Base-by-base conservation (phyloP, 2,113 vertebrate genomes). In the Peromyscus maniculatus region DNA sequence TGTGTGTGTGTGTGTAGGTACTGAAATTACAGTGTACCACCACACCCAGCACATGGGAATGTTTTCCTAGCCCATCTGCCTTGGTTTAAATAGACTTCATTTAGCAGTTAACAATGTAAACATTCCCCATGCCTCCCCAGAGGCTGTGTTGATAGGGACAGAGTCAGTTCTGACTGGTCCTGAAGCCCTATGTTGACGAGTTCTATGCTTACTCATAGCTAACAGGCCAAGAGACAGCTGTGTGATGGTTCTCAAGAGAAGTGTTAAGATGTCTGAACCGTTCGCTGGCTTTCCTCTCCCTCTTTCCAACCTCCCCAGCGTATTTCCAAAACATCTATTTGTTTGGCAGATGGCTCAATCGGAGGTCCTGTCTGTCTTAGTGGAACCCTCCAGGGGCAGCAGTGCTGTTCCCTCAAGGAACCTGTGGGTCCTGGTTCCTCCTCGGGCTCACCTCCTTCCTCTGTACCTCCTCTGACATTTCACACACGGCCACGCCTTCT, bases 21-120 rank as follows among this genome's bases (percentile, higher is more conserved):
- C 59, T 86, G 39, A 64, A 21, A 43, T 86, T 86, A 86, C 62
- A 67, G 28, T 46, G 8, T 46, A 33, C 26, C 83, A 86, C 26
- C 62, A 77, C 31, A 46, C 49, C 71, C 57, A 22, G 15, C 39
- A 67, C 91, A 33, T 86, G 0, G 5, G 5, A 57, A 64, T 66
- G 15, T 78, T 95, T 93, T 82, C 71, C 64, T 78, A 74, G 36
- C 69, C 64, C n/a, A 36, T 78, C 92, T 92, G 52, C 28, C 66
- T 69, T 67, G 57, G 69, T 87, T 96, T 92, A 72, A 93, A 26
- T 89, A 95, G 64, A 72, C 39, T 74, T 94, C 3, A 66, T 89
- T 91, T 91, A 91, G 71, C 52, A 71, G 2, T 94, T 78, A 91
- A 88, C 19, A 59, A 52, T 72, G 52, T 91, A 59, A 83, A 72